A percentile compares a stretch with the other conserved stretches of the same genome.
phyloP scores from a whole-genome alignment of 2,797 vertebrate species.

The Borostomias antarcticus region DNA sequence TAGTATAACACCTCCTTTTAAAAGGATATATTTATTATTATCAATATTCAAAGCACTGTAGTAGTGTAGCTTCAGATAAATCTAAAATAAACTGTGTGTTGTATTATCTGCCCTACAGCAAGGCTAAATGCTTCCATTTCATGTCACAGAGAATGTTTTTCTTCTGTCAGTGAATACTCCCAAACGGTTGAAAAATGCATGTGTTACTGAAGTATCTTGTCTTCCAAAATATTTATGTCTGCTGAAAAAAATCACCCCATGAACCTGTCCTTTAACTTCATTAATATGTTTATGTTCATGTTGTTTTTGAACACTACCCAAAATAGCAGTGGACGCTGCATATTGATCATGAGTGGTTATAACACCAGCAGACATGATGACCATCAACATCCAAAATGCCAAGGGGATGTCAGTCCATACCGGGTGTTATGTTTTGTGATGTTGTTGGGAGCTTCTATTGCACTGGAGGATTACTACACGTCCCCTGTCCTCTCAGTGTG shows the following conservation, averaged over 20 bases:
- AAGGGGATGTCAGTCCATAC: no score
- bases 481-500: no score
- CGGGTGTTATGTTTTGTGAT: no score
- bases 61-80: conserved; percentile 63
- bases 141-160: conserved; percentile 53
- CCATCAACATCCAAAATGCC: no score
- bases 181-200: conserved; percentile 68
- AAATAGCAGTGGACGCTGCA: conserved; percentile 34
- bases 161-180: conserved; percentile 46
- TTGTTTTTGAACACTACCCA: not conserved
- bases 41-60: conserved; percentile 70
- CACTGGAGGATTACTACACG: no score
- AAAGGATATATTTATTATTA: conserved; percentile 62
- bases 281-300: not conserved
- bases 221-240: conserved; percentile 60
- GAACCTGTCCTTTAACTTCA: not conserved
- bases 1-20: conserved; percentile 38
- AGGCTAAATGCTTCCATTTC: conserved; percentile 51
- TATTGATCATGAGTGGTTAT: conserved; percentile 18
- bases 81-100: conserved; percentile 35
- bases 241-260: not conserved
- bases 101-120: conserved; percentile 47
- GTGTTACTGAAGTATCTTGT: conserved; percentile 48
- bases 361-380: conserved; percentile 15
- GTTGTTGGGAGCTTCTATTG: no score